Base-by-base conservation (phyloP, 1,140 invertebrate species). In the Cryptotermes secundus region DNA sequence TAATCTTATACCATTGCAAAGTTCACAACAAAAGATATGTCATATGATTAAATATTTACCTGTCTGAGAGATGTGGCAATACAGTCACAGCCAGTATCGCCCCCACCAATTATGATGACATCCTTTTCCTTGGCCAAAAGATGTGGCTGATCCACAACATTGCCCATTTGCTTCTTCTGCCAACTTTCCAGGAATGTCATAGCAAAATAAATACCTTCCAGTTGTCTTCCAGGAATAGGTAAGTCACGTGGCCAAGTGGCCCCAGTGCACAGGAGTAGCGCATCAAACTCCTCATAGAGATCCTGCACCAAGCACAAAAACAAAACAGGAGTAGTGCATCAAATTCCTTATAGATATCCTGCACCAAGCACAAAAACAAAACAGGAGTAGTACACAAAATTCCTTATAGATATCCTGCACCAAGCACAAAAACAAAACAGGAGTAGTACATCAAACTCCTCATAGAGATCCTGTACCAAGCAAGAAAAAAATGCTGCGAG, bases 11-110 rank as follows among this genome's bases (percentile, higher is more conserved):
- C n/a, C n/a, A n/a, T n/a, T n/a, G n/a, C n/a, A n/a, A n/a, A n/a
- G n/a, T n/a, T n/a, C n/a, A 42, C 4, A 42, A 42, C 12, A 42
- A 6, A 42, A 42, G 38, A 42, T 6, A 42, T 42, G 38, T 6
- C 38, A 42, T 42, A 12, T 42, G 12, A 6, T 12, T 42, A 12
- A 42, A 42, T 12, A 38, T 14, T 88, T 87, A 94, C 94, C 90
- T 99, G 97, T 87, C 99, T 93, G 24, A 99, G 92, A 6, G 98
- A 98, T 3, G 99, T 99, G 65, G 96, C 99, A 90, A 99, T 99
- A 88, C 99, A 99, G 92, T 99, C 99, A 90, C 97, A 98, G 0
- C 99, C 99, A n/a, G 99, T 99, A 89, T 99, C 99, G 38, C 99
- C 99, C 24, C 99, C 99, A 34, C 99, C 99, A 87, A 99, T 98